Percentiles rank a stretch among this genome's conserved stretches.
Evolutionary conservation across 1,140 invertebrate species (phyloP).

Genomic region (Holotrichia oblita): DNA sequence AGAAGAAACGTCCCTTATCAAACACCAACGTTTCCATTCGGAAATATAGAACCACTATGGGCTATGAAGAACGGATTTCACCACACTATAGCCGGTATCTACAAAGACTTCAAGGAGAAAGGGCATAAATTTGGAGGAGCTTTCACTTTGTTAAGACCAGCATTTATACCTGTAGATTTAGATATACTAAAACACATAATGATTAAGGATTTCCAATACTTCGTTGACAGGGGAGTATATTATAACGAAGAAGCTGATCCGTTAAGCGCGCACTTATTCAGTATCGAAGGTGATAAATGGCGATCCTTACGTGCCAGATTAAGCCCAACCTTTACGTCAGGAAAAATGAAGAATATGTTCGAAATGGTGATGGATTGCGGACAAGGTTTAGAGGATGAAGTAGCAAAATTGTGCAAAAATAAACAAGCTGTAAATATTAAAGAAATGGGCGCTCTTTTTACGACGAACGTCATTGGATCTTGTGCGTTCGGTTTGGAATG

Average conservation of each 20-base stretch:
- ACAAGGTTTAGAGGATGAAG: neutral
- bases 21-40: conserved; percentile 35
- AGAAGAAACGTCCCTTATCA: conserved; percentile 32
- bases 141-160: conserved; percentile 63
- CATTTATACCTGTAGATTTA: conserved; percentile 65
- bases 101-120: conserved; percentile 46
- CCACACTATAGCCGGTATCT: conserved; percentile 54
- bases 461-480: conserved; percentile 67
- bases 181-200: conserved; percentile 69
- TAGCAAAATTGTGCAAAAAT: neutral
- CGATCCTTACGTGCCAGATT: conserved; percentile 62
- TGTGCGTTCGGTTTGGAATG: conserved; percentile 68
- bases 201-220: conserved; percentile 63
- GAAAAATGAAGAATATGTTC: conserved; percentile 64
- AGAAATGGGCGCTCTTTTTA: conserved; percentile 62
- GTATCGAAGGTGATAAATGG: conserved; percentile 63
- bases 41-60: conserved; percentile 43
- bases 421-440: neutral
- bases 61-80: conserved; percentile 52
- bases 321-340: conserved; percentile 65
- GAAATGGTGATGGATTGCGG: conserved; percentile 54
- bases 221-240: conserved; percentile 63
- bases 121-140: conserved; percentile 58
- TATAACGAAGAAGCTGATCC: conserved; percentile 63
- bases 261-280: conserved; percentile 65